These are phyloP conservation scores for Cettia cetti DNA, from an alignment of 2,113 vertebrate genomes.

Conservation along the genomic window DNA sequence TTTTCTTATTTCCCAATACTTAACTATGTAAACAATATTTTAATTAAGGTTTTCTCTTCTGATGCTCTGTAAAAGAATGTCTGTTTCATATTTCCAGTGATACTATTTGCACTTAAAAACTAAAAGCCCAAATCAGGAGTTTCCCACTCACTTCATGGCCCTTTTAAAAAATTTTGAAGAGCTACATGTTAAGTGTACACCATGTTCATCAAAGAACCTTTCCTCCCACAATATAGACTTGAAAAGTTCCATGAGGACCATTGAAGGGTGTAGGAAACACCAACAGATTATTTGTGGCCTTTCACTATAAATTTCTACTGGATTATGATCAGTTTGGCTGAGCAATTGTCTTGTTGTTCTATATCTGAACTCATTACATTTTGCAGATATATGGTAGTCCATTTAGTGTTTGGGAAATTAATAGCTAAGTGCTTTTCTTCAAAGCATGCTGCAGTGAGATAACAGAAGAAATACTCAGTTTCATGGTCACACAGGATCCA, in stretches of 20 bases:
- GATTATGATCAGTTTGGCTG: background rate
- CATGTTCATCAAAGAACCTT: background rate
- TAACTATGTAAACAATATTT: background rate
- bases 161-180: background rate
- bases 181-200: background rate
- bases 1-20: background rate
- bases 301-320: background rate
- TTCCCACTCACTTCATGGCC: background rate
- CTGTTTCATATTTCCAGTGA: background rate
- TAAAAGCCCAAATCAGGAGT: background rate
- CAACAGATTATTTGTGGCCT: background rate
- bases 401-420: background rate
- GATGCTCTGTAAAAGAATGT: background rate
- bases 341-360: background rate
- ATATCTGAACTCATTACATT: background rate
- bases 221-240: background rate
- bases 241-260: background rate
- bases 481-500: background rate
- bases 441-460: background rate
- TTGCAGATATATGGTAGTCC: background rate
- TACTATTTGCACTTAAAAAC: background rate
- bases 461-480: background rate
- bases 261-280: background rate
- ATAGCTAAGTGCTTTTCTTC: background rate
- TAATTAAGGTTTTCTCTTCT: background rate